phyloP scores from a whole-genome alignment of 2,113 vertebrate species.

The Gnathonemus longibarbis region DNA sequence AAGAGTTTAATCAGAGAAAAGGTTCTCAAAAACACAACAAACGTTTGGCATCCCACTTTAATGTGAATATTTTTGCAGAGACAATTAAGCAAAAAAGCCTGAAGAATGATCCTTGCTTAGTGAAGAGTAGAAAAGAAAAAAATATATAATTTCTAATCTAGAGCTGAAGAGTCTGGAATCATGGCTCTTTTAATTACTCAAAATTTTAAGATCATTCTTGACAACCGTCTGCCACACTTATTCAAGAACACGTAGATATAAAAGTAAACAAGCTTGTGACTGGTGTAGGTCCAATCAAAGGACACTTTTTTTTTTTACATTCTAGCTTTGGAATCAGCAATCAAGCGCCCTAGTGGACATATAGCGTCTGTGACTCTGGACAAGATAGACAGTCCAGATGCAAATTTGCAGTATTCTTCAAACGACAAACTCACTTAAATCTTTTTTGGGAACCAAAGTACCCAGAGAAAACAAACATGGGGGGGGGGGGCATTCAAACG shows the following conservation, averaged over 20 bases:
- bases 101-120: not conserved
- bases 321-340: too few species aligned
- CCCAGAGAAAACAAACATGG: not conserved
- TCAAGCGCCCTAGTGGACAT: not conserved
- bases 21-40: not conserved
- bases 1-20: not conserved
- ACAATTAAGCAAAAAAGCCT: not conserved
- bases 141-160: not conserved
- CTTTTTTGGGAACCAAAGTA: not conserved
- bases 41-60: not conserved
- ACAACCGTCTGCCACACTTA: too few species aligned
- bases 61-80: not conserved
- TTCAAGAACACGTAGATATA: too few species aligned
- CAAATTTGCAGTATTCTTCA: not conserved
- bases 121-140: not conserved
- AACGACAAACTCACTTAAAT: not conserved
- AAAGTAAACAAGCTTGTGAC: too few species aligned
- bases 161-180: not conserved
- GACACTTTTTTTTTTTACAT: too few species aligned
- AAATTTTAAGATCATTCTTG: too few species aligned
- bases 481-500: not conserved
- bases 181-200: too few species aligned
- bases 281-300: not conserved
- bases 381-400: not conserved
- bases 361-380: not conserved